Evolutionary conservation across 2,888 invertebrate species (phyloP), one percentile per base, ranked within the genome.

Genomic region (Cartodere bifasciata): DNA sequence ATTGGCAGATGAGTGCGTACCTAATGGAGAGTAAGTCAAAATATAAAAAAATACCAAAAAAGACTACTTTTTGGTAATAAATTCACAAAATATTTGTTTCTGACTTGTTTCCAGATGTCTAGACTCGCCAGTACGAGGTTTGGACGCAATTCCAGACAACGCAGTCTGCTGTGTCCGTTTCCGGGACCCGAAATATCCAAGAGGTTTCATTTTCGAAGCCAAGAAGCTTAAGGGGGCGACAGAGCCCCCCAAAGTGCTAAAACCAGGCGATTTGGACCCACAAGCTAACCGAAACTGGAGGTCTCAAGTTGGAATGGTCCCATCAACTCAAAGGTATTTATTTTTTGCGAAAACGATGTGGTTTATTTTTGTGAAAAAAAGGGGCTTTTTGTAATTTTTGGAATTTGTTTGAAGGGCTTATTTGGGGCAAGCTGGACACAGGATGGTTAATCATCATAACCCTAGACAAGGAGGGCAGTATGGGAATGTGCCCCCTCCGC

Each of bases 181-280:
- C 63, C 61, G 74, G 32, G 90, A 94, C 65, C 91, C 90, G 0
- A 64, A 68, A 45, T 92, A 77, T 62, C 64, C 70, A 0, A 67
- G 65, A 3, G 77, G 73, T 46, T 84, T 72, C 56, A 64, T 85
- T 23, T 92, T 86, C 60, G 77, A 78, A n/a, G 79, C 92, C 22
- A 64, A 63, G 12, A 63, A 75, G 32, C 65, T 82, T 17, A 62
- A 70, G 35, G 72, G 72, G 2, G 82, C 72, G 11, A 66, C 68
- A 33, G 75, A 81, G 43, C 86, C 92, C 2, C 69, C 73, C 0
- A 62, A 70, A 38, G 80, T 86, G 5, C 64, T 92, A 32, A 86
- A 86, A 53, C 84, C 88, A 0, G 76, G 75, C 20, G 75, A 84
- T 55, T 67, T 81, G 36, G 58, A 59, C 3, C 65, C 64, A n/a